phyloP scores from a whole-genome alignment of 2,113 vertebrate genomes.

The Stigmatopora nigra region DNA sequence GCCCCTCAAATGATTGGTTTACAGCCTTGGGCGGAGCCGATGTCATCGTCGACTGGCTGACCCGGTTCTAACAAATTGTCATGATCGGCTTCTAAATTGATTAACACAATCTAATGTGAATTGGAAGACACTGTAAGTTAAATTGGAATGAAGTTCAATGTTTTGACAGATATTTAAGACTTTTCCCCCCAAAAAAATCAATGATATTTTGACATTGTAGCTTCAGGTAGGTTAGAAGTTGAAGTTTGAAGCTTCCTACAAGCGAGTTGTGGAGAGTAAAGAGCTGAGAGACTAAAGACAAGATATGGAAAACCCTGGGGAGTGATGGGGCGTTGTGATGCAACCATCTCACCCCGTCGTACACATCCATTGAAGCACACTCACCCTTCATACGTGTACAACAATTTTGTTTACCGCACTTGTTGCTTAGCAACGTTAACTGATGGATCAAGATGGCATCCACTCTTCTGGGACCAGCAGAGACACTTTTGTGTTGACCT shows the following conservation, averaged over 20 bases:
- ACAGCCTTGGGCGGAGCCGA: too few relatives aligned
- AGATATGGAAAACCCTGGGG: slow-evolving; percentile 15
- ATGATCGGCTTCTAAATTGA: too few relatives aligned
- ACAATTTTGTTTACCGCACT: neutral
- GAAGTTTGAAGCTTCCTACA: neutral
- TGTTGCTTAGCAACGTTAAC: slow-evolving; percentile 40
- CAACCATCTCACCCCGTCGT: slow-evolving; percentile 5
- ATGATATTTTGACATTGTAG: neutral
- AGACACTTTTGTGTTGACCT: slow-evolving; percentile 26
- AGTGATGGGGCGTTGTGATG: slow-evolving; percentile 5
- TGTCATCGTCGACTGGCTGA: too few relatives aligned
- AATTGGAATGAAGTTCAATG: neutral
- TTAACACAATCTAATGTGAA: too few relatives aligned
- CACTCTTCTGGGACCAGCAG: slow-evolving; percentile 38
- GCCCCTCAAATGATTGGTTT: too few relatives aligned
- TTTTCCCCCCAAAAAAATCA: neutral
- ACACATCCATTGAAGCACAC: slow-evolving; percentile 1
- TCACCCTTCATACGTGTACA: slow-evolving; percentile 14
- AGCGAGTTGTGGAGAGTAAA: slow-evolving; percentile 3
- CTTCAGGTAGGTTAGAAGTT: neutral
- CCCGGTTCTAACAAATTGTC: too few relatives aligned
- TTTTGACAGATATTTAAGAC: neutral
- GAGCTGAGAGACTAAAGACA: slow-evolving; percentile 1
- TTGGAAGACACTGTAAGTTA: too few relatives aligned
- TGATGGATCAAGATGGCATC: slow-evolving; percentile 18